Evolutionary conservation across 2,797 vertebrate species (phyloP).

Genomic region (Spinibarbus caldwelli): DNA sequence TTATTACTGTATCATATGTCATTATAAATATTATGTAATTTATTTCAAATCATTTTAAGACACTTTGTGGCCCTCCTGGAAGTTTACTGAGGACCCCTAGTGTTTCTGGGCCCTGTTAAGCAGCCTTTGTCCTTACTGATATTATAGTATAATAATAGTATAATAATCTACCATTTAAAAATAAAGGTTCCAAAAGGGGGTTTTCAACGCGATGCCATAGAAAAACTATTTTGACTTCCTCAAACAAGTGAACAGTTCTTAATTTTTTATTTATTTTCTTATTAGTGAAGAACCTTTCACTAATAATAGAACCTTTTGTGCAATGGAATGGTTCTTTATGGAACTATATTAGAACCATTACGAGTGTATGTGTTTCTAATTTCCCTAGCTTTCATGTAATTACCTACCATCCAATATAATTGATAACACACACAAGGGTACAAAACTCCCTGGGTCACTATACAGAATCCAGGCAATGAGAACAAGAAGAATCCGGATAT

Average conservation of each 20-base stretch:
- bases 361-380: not conserved
- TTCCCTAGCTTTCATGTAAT: not conserved
- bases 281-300: not conserved
- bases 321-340: not conserved
- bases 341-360: not conserved
- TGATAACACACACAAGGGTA: constrained; percentile 62
- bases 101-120: not conserved
- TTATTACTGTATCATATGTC: not conserved
- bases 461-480: constrained; percentile 63
- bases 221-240: not conserved
- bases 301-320: not conserved
- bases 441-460: constrained; percentile 61
- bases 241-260: not conserved
- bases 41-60: too few species aligned
- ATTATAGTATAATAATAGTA: not conserved
- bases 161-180: too few species aligned
- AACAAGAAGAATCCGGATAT: constrained; percentile 68
- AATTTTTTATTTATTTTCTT: not conserved
- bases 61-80: not conserved
- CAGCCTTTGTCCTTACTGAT: not conserved
- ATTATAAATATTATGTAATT: not conserved
- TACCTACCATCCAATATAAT: constrained; percentile 71
- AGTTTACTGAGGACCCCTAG: not conserved
- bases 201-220: not conserved
- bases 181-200: too few species aligned